Percentiles rank a stretch among this genome's conserved stretches.
Conservation (phyloP, 2,113 vertebrate species). For the Bothrops jararaca region DNA sequence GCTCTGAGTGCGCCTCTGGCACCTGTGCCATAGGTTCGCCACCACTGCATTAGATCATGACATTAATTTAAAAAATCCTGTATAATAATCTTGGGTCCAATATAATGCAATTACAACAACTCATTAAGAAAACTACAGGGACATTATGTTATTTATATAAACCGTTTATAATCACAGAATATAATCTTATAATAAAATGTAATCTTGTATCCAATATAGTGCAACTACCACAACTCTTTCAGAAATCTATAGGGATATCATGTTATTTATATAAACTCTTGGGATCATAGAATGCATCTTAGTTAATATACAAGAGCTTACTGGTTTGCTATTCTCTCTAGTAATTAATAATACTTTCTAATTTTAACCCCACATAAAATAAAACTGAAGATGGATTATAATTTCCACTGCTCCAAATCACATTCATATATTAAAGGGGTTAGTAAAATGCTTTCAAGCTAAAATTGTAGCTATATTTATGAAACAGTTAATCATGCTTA, state of each 20-base stretch:
- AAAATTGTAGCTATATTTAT: not conserved
- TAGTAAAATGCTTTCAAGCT: not conserved
- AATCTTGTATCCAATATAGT: not conserved
- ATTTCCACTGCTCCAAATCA: not conserved
- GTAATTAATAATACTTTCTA: not conserved
- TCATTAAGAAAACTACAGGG: not conserved
- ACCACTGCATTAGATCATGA: not conserved
- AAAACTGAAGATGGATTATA: not conserved
- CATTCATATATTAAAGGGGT: not conserved
- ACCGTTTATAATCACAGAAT: not conserved
- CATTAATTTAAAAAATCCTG: not conserved
- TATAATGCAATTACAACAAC: not conserved
- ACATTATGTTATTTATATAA: not conserved
- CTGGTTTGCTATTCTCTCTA: not conserved
- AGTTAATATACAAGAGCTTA: not conserved
- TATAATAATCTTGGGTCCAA: not conserved
- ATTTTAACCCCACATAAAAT: not conserved
- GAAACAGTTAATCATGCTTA: not conserved
- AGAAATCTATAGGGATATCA: not conserved
- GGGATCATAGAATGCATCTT: not conserved
- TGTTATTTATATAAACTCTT: not conserved
- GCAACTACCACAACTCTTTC: not conserved
- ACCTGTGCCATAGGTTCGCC: no score
- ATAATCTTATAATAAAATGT: not conserved
- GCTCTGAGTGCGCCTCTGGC: no score